Base-by-base conservation (phyloP, 2,113 vertebrate species). In the Bagarius yarrelli region DNA sequence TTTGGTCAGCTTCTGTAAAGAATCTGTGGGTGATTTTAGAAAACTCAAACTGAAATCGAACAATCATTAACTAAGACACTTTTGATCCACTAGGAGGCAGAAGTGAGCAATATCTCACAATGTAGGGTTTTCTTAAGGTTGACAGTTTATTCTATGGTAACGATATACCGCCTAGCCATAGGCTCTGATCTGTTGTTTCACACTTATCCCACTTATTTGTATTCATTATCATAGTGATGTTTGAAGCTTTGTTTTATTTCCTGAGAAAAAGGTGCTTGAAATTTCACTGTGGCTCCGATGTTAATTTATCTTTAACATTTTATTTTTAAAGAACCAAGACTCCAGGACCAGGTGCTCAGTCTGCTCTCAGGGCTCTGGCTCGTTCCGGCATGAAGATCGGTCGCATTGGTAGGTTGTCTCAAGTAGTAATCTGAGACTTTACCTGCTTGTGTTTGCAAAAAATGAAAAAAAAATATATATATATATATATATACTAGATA, bases 361-460 rank as follows among this genome's bases (percentile, higher is more conserved):
- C 98, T 69, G 98, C 98, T 25, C 95, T 99, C 84, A 92, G 98
- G 90, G 98, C 98, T 83, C 90, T 99, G 83, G 98, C 98, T 83
- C 96, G 98, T 2, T 99, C 98, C 0, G 98, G 98, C 13, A 99
- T 99, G 98, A 99, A 99, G 93, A 99, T 99, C 0, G 98, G 98
- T 59, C 95, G 97, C 66, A 99, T 99, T 66, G 97, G 97, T 99
- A 85, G 91, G 84, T 21, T 3, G n/a, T 60, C 56, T 30, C 27
- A 40, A 40, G 36, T 40, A 40, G 3, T 40, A 40, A 4, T n/a
- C n/a, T n/a, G n/a, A n/a, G n/a, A n/a, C n/a, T n/a, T n/a, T n/a
- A n/a, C n/a, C n/a, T n/a, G n/a, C n/a, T n/a, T n/a, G n/a, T n/a
- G n/a, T n/a, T n/a, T n/a, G n/a, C n/a, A n/a, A n/a, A n/a, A n/a